phyloP scores from a whole-genome alignment of 2,113 vertebrate species.

The Lontra canadensis region DNA sequence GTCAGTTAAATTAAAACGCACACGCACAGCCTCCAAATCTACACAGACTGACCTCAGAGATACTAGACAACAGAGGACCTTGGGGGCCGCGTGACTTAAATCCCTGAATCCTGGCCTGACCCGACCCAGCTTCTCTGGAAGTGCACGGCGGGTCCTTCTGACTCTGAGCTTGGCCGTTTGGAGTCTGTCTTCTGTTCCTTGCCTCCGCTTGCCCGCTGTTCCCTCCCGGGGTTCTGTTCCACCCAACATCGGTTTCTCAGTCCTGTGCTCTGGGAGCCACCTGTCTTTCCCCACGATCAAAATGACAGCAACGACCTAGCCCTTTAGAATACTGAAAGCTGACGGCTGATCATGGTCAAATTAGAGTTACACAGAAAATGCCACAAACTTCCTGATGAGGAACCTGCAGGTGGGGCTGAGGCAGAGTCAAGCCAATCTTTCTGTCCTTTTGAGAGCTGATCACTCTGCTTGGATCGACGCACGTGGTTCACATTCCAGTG shows the following conservation, averaged over 20 bases:
- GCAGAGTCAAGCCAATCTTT: background rate
- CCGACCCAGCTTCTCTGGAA: background rate
- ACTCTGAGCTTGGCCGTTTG: background rate
- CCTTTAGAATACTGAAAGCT: background rate
- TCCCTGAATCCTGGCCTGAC: background rate
- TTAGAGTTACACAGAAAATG: background rate
- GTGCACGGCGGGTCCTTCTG: background rate
- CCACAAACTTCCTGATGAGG: background rate
- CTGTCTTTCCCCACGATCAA: background rate
- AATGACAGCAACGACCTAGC: background rate
- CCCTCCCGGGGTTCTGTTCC: background rate
- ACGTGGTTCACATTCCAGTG: background rate
- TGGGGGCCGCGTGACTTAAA: background rate
- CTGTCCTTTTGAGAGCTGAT: background rate
- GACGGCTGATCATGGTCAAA: background rate
- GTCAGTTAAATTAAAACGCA: background rate
- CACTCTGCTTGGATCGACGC: background rate
- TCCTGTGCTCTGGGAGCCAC: background rate
- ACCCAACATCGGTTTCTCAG: background rate
- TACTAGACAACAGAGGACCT: conserved; percentile 6
- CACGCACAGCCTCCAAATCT: background rate
- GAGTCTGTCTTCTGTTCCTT: background rate
- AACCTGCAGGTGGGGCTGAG: background rate
- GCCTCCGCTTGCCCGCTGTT: background rate
- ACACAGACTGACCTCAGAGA: background rate